Conservation (phyloP, 2,113 vertebrate genomes). For the Hyperoodon ampullatus region DNA sequence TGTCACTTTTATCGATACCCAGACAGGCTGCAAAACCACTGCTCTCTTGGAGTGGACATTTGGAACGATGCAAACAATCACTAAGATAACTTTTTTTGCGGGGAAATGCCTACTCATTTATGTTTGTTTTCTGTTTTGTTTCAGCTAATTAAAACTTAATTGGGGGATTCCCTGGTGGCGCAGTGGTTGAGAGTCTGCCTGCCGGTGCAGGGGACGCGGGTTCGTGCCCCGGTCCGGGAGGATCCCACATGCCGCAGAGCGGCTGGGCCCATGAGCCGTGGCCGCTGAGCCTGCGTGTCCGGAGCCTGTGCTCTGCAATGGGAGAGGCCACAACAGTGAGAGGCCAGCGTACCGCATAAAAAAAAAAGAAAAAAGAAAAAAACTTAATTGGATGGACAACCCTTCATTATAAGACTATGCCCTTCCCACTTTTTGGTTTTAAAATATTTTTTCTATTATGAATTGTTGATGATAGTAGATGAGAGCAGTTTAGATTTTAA, state of each 20-base stretch:
- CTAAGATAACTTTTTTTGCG: neutral
- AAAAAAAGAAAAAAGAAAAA: neutral
- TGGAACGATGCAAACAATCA: neutral
- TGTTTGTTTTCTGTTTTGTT: neutral
- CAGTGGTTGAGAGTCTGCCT: too few species aligned
- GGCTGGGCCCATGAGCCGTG: too few species aligned
- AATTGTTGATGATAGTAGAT: neutral
- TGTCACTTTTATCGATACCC: neutral
- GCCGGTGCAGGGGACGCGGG: too few species aligned
- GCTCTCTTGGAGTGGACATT: neutral
- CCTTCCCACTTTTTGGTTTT: neutral
- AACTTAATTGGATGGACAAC: neutral
- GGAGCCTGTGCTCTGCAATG: too few species aligned
- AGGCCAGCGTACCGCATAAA: too few species aligned
- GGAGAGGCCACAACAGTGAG: too few species aligned
- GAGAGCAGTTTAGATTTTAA: neutral
- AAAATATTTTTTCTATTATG: neutral
- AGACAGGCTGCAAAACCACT: neutral
- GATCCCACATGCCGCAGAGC: too few species aligned
- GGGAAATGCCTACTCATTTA: neutral
- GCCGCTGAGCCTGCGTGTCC: too few species aligned
- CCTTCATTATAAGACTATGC: neutral
- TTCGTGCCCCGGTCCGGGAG: too few species aligned
- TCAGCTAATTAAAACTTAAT: conserved; percentile 6
- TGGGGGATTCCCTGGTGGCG: neutral